Conservation (phyloP, 2,888 invertebrate species). For the Oscheius sp. region DNA sequence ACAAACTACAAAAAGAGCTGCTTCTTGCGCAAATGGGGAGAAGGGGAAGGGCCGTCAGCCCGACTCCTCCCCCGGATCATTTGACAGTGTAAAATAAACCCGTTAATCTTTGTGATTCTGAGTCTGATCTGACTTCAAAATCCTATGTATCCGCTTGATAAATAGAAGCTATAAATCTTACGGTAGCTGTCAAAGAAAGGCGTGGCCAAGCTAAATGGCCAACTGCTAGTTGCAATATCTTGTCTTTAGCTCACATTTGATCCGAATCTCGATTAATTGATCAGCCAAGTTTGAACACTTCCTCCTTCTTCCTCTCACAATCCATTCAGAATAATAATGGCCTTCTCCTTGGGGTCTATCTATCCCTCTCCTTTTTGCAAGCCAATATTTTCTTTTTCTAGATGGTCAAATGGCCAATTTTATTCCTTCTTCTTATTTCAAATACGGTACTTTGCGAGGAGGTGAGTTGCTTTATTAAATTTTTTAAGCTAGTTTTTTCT, state of each 20-base stretch:
- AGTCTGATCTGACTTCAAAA: background rate
- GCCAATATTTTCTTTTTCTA: background rate
- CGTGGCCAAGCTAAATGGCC: constrained; percentile 28
- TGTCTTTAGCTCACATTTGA: background rate
- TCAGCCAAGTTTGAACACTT: too few relatives aligned
- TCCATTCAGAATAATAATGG: background rate
- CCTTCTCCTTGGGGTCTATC: background rate
- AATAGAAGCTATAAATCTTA: constrained; percentile 26
- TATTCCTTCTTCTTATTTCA: constrained; percentile 1
- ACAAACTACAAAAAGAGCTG: too few relatives aligned
- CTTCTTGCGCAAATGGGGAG: too few relatives aligned
- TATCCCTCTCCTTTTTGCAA: background rate
- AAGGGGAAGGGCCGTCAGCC: too few relatives aligned
- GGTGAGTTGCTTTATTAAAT: background rate
- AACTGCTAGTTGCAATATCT: constrained; percentile 26
- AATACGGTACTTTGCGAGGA: background rate
- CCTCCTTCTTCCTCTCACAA: background rate
- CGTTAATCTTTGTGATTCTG: constrained; percentile 24
- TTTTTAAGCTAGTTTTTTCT: background rate
- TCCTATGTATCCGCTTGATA: background rate
- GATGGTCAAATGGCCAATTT: constrained; percentile 10
- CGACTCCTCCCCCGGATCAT: background rate
- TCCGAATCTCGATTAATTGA: background rate
- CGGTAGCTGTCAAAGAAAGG: constrained; percentile 29
- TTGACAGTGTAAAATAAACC: constrained; percentile 12